Evolutionary conservation across 2,888 invertebrate species (phyloP), one percentile per base, ranked within the genome.

Genomic region (Drosophila trichaetosa): DNA sequence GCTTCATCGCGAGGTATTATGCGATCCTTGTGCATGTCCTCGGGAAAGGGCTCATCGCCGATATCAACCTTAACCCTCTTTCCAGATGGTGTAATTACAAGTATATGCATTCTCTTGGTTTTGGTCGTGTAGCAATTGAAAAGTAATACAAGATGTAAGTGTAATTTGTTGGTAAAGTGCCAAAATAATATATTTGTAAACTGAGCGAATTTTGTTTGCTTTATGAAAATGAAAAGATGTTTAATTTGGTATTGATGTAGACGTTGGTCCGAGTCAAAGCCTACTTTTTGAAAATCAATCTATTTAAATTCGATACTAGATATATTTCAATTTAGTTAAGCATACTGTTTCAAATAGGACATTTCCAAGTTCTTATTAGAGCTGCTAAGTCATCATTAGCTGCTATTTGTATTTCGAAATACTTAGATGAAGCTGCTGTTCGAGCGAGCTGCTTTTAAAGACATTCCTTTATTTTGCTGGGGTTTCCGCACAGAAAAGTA

Each of bases 1-100:
- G 16, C 5, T 33, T 57, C 40, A 10, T 63, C 53, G 13, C 29
- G 11, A 21, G 48, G n/a, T 33, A 49, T 27, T 13, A 46, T 27
- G 18, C 10, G 40, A n/a, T 75, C 62, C 2, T 13, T 34, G 4
- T 42, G 34, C 8, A 18, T 16, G 4, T 38, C 60, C 4, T 38
- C 48, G 13, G 24, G 6, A 13, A 66, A 71, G 8, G 53, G 11
- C 1, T 75, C 84, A 57, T 82, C 82, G 6, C 52, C 34, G 13
- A 82, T 48, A 21, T 83, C 62, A 27, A 87, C 40, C 46, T 69
- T 81, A 2, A 84, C 62, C 10, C 58, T 69, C 51, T 79, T 76
- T 16, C 85, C 89, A 29, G 59, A 65, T 7, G 83, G 83, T 5
- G 81, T 88, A 36, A 86, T 86, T 4, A 88, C 42, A 0, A 83